These are phyloP conservation scores for Bombus pyrosoma DNA, from an alignment of 1,140 invertebrate genomes.

Conservation along the genomic window DNA sequence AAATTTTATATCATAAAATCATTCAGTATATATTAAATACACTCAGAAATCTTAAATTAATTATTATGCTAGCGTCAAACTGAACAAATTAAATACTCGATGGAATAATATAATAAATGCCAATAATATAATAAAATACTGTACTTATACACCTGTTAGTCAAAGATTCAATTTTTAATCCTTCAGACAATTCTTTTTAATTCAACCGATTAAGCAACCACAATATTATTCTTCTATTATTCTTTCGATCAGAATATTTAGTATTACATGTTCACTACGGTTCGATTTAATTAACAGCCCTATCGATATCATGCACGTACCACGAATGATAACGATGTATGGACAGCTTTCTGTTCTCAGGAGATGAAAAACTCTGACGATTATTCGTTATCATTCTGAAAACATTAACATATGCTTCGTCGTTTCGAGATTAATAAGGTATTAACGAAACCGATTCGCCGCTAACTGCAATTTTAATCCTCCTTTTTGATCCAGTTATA, in stretches of 20 bases:
- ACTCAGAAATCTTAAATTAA: too few species aligned
- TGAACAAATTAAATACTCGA: too few species aligned
- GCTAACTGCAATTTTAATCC: too few species aligned
- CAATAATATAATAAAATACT: too few species aligned
- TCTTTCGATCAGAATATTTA: background rate
- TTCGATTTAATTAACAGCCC: constrained; percentile 57
- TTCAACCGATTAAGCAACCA: background rate
- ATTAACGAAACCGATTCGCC: constrained; percentile 3
- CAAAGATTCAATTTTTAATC: too few species aligned
- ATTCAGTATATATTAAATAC: too few species aligned
- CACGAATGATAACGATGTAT: constrained; percentile 62
- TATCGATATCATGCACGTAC: constrained; percentile 51
- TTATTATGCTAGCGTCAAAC: too few species aligned
- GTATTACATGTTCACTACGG: background rate
- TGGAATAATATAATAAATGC: too few species aligned
- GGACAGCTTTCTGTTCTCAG: constrained; percentile 66
- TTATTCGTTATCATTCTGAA: constrained; percentile 60
- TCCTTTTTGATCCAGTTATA: too few species aligned
- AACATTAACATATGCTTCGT: constrained; percentile 60
- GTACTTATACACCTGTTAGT: too few species aligned
- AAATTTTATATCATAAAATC: too few species aligned
- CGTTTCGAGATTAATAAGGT: constrained; percentile 10
- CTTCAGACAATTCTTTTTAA: background rate
- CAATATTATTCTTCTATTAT: background rate
- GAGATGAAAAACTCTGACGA: constrained; percentile 59